Conservation (phyloP, 2,888 invertebrate species). For the Leptodirus hochenwartii region DNA sequence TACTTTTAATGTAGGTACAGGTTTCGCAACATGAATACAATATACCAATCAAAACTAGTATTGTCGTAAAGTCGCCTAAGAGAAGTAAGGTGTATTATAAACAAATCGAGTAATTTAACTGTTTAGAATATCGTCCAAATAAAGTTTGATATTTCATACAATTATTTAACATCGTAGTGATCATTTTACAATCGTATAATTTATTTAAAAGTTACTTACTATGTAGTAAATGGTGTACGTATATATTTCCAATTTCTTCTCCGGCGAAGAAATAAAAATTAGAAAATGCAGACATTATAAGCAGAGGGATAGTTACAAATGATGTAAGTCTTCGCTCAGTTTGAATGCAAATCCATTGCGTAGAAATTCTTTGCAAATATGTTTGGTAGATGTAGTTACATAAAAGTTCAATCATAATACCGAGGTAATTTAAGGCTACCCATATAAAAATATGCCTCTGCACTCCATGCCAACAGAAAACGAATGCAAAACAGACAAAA, state of each 20-base stretch:
- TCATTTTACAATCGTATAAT: too few species aligned
- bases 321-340: slow-evolving; percentile 46
- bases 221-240: too few species aligned
- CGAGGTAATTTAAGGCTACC: slow-evolving; percentile 72
- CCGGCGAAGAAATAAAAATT: slow-evolving; percentile 80
- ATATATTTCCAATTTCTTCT: slow-evolving; percentile 50
- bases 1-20: too few species aligned
- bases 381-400: slow-evolving; percentile 32
- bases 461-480: slow-evolving; percentile 83
- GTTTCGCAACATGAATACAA: too few species aligned
- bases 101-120: too few species aligned
- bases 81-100: too few species aligned
- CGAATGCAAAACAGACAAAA: slow-evolving; percentile 60
- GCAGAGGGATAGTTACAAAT: slow-evolving; percentile 49
- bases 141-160: too few species aligned
- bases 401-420: slow-evolving; percentile 52
- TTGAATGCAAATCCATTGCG: not conserved
- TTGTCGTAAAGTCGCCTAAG: too few species aligned
- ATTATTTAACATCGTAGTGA: too few species aligned
- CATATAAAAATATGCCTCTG: slow-evolving; percentile 62
- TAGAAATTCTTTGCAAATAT: slow-evolving; percentile 26
- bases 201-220: too few species aligned
- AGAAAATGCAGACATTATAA: slow-evolving; percentile 63
- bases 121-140: too few species aligned
- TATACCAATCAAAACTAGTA: too few species aligned